phyloP scores from a whole-genome alignment of 2,113 vertebrate species.

The Alces alces region DNA sequence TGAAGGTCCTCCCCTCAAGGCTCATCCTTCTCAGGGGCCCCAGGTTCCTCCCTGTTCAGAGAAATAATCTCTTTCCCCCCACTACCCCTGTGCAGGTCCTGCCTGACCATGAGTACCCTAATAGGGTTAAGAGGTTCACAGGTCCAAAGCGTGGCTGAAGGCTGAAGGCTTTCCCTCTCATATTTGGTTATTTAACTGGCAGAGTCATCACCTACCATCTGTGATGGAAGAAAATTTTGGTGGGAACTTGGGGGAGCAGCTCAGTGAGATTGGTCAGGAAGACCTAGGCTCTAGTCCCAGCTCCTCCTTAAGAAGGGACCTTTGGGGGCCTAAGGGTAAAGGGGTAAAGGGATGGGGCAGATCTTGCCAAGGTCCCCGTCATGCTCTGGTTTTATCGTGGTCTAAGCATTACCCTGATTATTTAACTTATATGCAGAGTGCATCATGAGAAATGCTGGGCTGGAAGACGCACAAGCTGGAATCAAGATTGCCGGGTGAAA shows the following conservation, averaged over 20 bases:
- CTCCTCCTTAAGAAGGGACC: background rate
- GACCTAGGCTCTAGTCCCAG: background rate
- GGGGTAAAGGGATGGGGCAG: background rate
- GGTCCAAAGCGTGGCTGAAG: background rate
- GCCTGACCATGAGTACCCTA: background rate
- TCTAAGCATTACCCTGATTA: background rate
- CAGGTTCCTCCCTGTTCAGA: background rate
- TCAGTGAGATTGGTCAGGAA: background rate
- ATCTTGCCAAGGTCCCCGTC: background rate
- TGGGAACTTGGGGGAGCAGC: too few species aligned
- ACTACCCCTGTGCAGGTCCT: background rate
- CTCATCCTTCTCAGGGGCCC: background rate
- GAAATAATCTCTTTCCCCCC: background rate
- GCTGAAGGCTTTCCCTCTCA: background rate
- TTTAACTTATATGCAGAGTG: too few species aligned
- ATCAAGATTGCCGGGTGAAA: too few species aligned
- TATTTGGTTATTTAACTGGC: background rate
- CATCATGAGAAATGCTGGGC: too few species aligned
- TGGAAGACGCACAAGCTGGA: too few species aligned
- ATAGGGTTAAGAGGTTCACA: background rate
- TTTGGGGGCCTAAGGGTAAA: background rate
- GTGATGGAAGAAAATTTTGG: background rate
- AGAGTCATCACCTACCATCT: background rate
- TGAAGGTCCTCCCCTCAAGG: background rate
- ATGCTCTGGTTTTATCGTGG: background rate